Evolutionary conservation across 2,113 vertebrate genomes (phyloP).

Genomic region (Epinephelus lanceolatus): DNA sequence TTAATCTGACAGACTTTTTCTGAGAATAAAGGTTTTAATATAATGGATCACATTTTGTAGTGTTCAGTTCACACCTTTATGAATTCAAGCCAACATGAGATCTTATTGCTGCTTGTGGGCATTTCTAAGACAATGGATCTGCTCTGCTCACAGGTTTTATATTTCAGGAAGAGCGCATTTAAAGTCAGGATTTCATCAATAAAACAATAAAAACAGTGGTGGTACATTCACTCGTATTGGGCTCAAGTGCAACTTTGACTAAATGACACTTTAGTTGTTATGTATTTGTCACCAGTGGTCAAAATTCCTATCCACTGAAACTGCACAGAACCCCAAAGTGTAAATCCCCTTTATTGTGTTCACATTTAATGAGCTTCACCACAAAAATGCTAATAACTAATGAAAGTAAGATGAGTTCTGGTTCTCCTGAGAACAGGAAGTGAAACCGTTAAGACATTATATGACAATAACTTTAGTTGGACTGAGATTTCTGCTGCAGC

Average conservation of each 20-base stretch:
- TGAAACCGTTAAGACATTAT: slow-evolving; percentile 2
- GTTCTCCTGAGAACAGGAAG: slow-evolving; percentile 17
- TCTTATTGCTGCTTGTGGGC: not conserved
- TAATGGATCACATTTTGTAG: not conserved
- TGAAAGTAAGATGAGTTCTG: not conserved
- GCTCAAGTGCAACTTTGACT: no score
- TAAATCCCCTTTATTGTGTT: no score
- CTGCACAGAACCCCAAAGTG: not conserved
- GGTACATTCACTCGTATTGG: not conserved
- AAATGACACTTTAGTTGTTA: no score
- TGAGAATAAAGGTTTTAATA: not conserved
- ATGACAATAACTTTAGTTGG: not conserved
- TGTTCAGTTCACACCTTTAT: not conserved
- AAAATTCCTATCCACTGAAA: not conserved
- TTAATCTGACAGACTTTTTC: no score
- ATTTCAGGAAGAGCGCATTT: not conserved
- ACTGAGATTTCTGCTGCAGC: not conserved
- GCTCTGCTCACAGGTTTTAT: not conserved
- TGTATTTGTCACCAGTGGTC: no score
- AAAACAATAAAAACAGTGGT: not conserved
- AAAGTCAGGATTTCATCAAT: not conserved
- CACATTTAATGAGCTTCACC: not conserved
- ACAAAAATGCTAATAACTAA: no score
- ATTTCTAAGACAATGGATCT: not conserved
- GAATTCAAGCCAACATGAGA: not conserved